These are phyloP conservation scores for Buathra laborator DNA, from an alignment of 2,888 invertebrate genomes.

Conservation along the genomic window DNA sequence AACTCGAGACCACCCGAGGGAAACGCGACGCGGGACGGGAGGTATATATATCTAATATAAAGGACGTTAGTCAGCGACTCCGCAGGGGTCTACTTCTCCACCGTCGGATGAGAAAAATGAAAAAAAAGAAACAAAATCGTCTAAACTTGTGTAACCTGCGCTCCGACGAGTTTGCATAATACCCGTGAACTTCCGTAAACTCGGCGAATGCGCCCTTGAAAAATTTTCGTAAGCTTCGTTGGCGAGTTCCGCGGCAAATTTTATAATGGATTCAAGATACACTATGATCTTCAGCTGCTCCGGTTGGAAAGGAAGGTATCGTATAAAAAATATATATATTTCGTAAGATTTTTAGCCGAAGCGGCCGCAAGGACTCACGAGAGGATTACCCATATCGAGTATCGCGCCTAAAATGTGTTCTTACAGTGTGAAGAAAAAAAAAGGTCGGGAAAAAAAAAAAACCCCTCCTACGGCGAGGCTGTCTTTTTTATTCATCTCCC, in stretches of 20 bases:
- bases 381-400: conserved; percentile 66
- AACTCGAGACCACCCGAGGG: conserved; percentile 18
- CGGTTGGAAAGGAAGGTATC: conserved; percentile 29
- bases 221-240: conserved; percentile 6
- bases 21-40: neutral
- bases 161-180: conserved; percentile 51
- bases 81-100: conserved; percentile 40
- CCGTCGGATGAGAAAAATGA: conserved; percentile 32
- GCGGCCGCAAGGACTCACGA: conserved; percentile 43
- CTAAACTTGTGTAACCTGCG: conserved; percentile 47
- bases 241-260: neutral
- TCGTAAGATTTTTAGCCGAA: conserved; percentile 42
- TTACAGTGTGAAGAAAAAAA: conserved; percentile 32
- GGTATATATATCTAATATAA: conserved; percentile 22
- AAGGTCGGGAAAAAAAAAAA: conserved; percentile 57
- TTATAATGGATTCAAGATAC: conserved; percentile 41
- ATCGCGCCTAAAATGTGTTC: conserved; percentile 37
- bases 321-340: conserved; percentile 35
- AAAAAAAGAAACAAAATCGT: conserved; percentile 15
- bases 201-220: neutral
- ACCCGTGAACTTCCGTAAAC: conserved; percentile 56
- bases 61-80: conserved; percentile 33
- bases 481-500: conserved; percentile 25
- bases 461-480: conserved; percentile 31
- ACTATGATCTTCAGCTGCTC: conserved; percentile 50